These are phyloP conservation scores for Nomada fucata DNA, from an alignment of 2,888 invertebrate genomes.

Conservation along the genomic window DNA sequence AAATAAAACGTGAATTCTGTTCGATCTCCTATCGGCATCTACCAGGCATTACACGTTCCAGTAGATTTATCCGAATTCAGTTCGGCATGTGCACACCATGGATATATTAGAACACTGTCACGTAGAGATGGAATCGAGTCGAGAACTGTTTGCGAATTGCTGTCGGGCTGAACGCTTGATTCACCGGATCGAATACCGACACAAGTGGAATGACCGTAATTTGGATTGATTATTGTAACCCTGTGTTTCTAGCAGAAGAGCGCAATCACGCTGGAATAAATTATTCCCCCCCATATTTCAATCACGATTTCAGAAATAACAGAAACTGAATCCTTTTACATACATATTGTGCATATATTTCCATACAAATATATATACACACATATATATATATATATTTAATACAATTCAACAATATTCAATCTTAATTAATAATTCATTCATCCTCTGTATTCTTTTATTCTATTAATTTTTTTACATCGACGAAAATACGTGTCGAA, in stretches of 20 bases:
- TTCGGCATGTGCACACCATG: constrained; percentile 47
- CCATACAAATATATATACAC: too few relatives aligned
- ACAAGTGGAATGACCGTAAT: constrained; percentile 34
- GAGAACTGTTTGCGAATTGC: constrained; percentile 43
- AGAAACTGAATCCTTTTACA: too few relatives aligned
- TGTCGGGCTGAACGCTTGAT: constrained; percentile 28
- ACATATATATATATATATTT: too few relatives aligned
- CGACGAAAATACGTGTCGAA: not conserved
- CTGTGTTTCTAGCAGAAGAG: not conserved
- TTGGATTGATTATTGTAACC: constrained; percentile 31
- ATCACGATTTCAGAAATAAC: too few relatives aligned
- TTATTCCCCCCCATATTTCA: too few relatives aligned
- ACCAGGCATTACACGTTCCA: constrained; percentile 61
- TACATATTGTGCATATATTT: too few relatives aligned
- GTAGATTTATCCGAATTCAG: constrained; percentile 68
- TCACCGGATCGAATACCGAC: constrained; percentile 22
- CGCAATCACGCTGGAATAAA: too few relatives aligned
- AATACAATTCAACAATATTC: too few relatives aligned
- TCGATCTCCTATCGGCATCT: constrained; percentile 53
- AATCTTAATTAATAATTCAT: not conserved
- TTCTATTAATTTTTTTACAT: not conserved
- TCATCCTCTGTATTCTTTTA: not conserved
- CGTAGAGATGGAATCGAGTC: constrained; percentile 48
- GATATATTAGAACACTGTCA: constrained; percentile 50
- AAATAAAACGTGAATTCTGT: constrained; percentile 58